Evolutionary conservation across 2,888 invertebrate genomes (phyloP), one percentile per base, ranked within the genome.

Genomic region (Ichneumoninae sp.): DNA sequence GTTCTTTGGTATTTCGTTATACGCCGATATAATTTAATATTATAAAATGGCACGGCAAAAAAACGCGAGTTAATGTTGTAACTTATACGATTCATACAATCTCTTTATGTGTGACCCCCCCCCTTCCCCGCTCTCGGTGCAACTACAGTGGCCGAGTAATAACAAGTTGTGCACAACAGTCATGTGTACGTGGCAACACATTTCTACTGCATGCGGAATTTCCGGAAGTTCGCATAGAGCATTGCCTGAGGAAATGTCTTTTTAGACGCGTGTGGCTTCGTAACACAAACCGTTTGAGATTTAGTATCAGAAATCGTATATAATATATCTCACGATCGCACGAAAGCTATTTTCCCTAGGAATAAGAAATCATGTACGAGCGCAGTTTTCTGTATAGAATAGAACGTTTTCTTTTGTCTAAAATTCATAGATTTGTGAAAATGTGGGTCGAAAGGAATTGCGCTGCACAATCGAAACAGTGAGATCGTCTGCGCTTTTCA

Each of bases 181-280:
- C 22, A 26, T 47, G 72, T 44, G 40, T 26, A 33, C 30, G 62
- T 13, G 16, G 57, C 22, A 16, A 36, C 19, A 40, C 40, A 19
- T 65, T 65, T 36, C 36, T 40, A 36, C 19, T 22, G 65, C 40
- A 68, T 26, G 30, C 4, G 75, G 75, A 75, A 81, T 75, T 75
- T 81, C 80, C 80, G 80, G 80, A 81, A 81, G 75, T 69, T 69
- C 6, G 50, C 62, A 44, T 52, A 47, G 60, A 75, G 47, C 60
- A 30, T 60, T 75, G 80, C 80, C 74, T 26, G 50, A 70, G 75
- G 80, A 62, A 81, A 81, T 69, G 50, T 75, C 62, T 69, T 69
- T 76, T 74, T 40, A 72, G 44, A 40, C 57, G 66, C 54, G 66
- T 57, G 54, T 26, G 54, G 44, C 57, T 47, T 52, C 26, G 33